Conservation (phyloP, 2,113 vertebrate genomes). For the Peromyscus leucopus region DNA sequence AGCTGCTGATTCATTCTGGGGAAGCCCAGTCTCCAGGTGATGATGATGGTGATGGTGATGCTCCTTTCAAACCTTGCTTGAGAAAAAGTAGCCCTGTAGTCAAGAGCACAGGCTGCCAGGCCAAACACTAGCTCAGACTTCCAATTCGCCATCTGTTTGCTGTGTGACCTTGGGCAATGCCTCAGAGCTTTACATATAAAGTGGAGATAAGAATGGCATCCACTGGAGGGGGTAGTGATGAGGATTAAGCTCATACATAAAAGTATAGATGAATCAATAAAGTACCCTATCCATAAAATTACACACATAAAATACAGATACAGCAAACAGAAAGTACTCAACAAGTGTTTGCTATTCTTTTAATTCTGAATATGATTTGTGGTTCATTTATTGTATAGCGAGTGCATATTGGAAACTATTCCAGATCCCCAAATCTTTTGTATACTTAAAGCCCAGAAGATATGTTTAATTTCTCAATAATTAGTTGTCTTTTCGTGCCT, state of each 20-base stretch:
- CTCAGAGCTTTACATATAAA: neutral
- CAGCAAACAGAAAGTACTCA: neutral
- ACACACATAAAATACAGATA: neutral
- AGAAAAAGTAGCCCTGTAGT: neutral
- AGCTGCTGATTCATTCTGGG: neutral
- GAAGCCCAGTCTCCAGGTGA: neutral
- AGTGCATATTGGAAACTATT: neutral
- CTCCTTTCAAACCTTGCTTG: neutral
- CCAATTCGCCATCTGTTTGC: neutral
- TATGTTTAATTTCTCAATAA: conserved; percentile 24
- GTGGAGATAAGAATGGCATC: neutral
- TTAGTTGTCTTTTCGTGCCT: neutral
- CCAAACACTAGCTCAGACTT: neutral
- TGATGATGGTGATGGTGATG: neutral
- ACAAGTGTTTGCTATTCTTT: conserved; percentile 4
- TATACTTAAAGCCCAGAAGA: neutral
- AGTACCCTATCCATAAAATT: conserved; percentile 2
- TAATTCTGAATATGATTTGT: conserved; percentile 20
- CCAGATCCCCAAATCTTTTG: conserved; percentile 10
- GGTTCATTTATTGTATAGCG: neutral
- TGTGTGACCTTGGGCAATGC: neutral
- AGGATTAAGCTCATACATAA: conserved; percentile 25
- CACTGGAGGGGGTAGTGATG: neutral
- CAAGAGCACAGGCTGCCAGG: neutral
- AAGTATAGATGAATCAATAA: neutral